Base-by-base conservation (phyloP, 2,888 invertebrate genomes). In the Himalopsyche tibetana region DNA sequence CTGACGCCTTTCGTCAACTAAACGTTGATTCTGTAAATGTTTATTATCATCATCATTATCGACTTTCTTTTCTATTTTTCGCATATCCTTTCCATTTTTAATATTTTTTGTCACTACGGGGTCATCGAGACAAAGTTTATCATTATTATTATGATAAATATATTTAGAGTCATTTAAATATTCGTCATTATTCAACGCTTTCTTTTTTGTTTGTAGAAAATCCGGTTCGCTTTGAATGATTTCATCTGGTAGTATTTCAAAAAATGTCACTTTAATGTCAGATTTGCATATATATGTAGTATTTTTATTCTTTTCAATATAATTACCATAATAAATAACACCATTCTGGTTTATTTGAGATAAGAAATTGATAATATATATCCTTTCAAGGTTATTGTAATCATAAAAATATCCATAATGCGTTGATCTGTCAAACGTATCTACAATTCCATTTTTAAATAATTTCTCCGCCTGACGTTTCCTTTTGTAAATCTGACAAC, bases 31-130 rank as follows among this genome's bases (percentile, higher is more conserved):
- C 51, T 12, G 51, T 6, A 4, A 2, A 45, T 45, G 11, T 19
- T 63, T 28, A 63, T 19, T 63, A 8, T 45, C 45, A 11, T 45
- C 19, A 4, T 45, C 45, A 11, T 45, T 63, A 4, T 19, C 63
- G 15, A 63, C 63, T 63, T 63, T 63, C 63, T 63, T 63, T 63
- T 63, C 28, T 11, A 63, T 63, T 28, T 63, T 28, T n/a, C 63
- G 63, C 63, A 15, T 19, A 28, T 63, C 63, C 63, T 63, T 63
- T 63, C 63, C 63, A 63, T 63, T 63, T 63, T 63, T 28, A 63
- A 63, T 28, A 63, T 19, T 63, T 63, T 63, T 63, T 63, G 63
- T 19, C 63, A 19, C 19, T 28, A 8, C 12, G 9, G 11, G 63
- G 63, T 63, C 63, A 63, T 19, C 63, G 11, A 63, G 9, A 63